These are phyloP conservation scores for Poeciliopsis prolifica DNA, from an alignment of 2,113 vertebrate genomes.

Conservation along the genomic window DNA sequence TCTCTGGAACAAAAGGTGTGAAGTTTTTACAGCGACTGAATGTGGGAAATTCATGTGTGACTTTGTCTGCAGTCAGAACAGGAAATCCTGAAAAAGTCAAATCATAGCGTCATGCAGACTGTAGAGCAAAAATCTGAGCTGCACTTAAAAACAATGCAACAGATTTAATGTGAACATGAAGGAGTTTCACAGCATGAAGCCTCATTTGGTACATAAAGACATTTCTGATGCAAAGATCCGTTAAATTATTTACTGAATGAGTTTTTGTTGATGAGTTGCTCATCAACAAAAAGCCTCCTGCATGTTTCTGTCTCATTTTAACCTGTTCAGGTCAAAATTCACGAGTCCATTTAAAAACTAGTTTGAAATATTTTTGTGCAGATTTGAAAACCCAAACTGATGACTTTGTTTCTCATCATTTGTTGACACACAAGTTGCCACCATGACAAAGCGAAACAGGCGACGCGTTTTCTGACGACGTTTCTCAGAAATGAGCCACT, in stretches of 20 bases:
- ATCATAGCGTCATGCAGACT: not conserved
- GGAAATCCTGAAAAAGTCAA: not conserved
- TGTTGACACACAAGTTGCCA: not conserved
- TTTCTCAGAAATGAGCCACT: constrained; percentile 27
- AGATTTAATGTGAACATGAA: not conserved
- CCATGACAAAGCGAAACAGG: not conserved
- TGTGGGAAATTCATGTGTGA: not conserved
- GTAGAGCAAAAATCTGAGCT: not conserved
- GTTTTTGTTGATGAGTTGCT: too few species aligned
- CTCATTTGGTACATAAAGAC: too few species aligned
- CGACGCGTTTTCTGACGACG: not conserved
- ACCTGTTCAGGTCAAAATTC: not conserved
- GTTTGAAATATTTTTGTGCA: not conserved
- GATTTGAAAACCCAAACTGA: not conserved
- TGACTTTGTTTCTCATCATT: not conserved
- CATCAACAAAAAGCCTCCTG: too few species aligned
- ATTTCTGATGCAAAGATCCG: too few species aligned
- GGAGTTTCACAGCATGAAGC: too few species aligned
- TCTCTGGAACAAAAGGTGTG: not conserved
- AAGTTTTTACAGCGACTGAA: not conserved
- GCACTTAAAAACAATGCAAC: not conserved
- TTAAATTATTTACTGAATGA: too few species aligned
- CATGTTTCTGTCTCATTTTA: too few species aligned
- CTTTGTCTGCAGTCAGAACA: not conserved
- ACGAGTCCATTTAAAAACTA: not conserved